These are phyloP conservation scores for Hyalella azteca DNA, from an alignment of 2,888 invertebrate genomes.

Conservation along the genomic window DNA sequence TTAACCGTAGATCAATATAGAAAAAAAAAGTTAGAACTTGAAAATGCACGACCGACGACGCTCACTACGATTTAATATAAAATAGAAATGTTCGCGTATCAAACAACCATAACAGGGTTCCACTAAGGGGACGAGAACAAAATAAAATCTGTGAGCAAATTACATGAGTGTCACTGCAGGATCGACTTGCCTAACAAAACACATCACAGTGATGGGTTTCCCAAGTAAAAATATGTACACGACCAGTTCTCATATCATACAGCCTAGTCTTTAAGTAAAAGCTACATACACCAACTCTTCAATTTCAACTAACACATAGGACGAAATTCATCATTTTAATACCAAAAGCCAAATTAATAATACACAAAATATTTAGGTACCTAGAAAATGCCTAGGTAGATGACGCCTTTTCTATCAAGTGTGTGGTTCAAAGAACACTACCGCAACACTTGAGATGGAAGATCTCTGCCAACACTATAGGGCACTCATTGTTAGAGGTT, in stretches of 20 bases:
- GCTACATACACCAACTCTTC: constrained; percentile 6
- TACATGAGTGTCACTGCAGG: neutral
- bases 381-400: too few species aligned
- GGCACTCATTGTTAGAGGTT: too few species aligned
- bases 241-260: constrained; percentile 34
- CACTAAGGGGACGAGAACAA: neutral
- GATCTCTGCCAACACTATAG: too few species aligned
- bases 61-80: neutral
- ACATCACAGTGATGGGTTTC: constrained; percentile 17
- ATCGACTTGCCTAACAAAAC: neutral
- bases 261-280: constrained; percentile 2
- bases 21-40: too few species aligned
- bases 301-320: neutral
- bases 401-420: too few species aligned
- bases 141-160: constrained; percentile 18
- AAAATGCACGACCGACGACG: too few species aligned
- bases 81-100: neutral
- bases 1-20: too few species aligned
- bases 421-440: too few species aligned
- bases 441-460: too few species aligned
- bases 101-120: constrained; percentile 7
- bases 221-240: constrained; percentile 30
- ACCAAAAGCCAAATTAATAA: neutral
- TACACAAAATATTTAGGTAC: neutral
- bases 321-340: too few species aligned